These are phyloP conservation scores for Petaurus breviceps DNA, from an alignment of 2,113 vertebrate genomes.

Conservation along the genomic window DNA sequence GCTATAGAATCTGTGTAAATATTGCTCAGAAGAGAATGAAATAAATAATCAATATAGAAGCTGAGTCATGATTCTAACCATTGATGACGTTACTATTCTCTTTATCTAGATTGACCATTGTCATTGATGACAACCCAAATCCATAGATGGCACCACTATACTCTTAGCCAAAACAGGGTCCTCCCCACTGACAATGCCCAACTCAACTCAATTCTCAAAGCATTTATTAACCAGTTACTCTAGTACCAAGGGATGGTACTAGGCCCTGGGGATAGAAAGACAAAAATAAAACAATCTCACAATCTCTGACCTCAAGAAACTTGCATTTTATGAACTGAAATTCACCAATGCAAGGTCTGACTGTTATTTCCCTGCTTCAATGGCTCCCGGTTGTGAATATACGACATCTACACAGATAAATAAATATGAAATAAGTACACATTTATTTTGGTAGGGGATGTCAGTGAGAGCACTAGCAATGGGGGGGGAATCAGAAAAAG, in stretches of 20 bases:
- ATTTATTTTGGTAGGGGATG: not conserved
- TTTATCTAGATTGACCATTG: not conserved
- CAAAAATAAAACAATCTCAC: too few relatives aligned
- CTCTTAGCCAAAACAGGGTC: not conserved
- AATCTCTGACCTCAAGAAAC: too few relatives aligned
- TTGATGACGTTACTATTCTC: not conserved
- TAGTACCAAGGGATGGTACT: not conserved
- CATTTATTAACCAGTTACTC: not conserved
- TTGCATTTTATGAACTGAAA: too few relatives aligned
- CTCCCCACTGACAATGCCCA: not conserved
- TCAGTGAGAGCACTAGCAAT: not conserved
- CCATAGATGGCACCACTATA: not conserved
- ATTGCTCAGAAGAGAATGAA: not conserved
- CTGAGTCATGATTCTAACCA: not conserved
- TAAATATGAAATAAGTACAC: too few relatives aligned
- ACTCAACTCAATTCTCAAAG: not conserved
- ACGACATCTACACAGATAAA: too few relatives aligned
- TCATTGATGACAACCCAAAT: not conserved
- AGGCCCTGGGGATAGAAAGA: too few relatives aligned
- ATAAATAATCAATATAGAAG: not conserved
- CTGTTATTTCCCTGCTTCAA: too few relatives aligned
- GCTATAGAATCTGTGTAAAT: not conserved
- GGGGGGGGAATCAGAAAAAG: not conserved
- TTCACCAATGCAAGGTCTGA: too few relatives aligned
- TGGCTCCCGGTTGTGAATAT: too few relatives aligned